Evolutionary conservation across 2,888 invertebrate species (phyloP).

Genomic region (Pharmacophagus antenor): DNA sequence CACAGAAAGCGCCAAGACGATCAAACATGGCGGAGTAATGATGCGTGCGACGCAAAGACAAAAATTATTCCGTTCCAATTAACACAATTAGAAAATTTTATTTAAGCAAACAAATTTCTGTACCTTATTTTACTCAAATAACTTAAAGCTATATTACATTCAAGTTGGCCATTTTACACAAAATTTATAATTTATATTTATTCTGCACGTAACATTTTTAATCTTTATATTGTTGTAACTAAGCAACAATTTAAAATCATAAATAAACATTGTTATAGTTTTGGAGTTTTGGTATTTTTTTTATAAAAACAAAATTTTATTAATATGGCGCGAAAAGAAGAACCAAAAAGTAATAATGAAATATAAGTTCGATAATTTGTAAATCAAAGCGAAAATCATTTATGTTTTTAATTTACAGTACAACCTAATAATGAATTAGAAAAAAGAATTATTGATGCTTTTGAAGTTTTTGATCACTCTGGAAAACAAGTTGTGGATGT

Average conservation of each 20-base stretch:
- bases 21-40: conserved; percentile 62
- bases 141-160: too few relatives aligned
- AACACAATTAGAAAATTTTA: neutral
- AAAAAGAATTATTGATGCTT: conserved; percentile 90
- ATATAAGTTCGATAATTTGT: neutral
- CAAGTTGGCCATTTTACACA: too few relatives aligned
- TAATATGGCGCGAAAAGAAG: conserved; percentile 63
- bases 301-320: neutral
- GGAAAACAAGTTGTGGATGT: conserved; percentile 93
- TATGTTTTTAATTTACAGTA: conserved; percentile 54
- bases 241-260: neutral
- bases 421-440: conserved; percentile 85
- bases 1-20: conserved; percentile 62
- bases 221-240: neutral
- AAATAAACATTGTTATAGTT: neutral
- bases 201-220: neutral
- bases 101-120: neutral
- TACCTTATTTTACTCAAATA: neutral
- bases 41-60: conserved; percentile 18
- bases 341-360: conserved; percentile 55
- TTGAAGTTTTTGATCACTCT: conserved; percentile 94
- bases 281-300: neutral
- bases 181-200: neutral
- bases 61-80: conserved; percentile 7
- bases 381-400: neutral